A percentile compares a stretch with the other conserved stretches of the same genome.
Evolutionary conservation across 1,140 invertebrate genomes (phyloP).

Genomic region (Eriocheir sinensis): DNA sequence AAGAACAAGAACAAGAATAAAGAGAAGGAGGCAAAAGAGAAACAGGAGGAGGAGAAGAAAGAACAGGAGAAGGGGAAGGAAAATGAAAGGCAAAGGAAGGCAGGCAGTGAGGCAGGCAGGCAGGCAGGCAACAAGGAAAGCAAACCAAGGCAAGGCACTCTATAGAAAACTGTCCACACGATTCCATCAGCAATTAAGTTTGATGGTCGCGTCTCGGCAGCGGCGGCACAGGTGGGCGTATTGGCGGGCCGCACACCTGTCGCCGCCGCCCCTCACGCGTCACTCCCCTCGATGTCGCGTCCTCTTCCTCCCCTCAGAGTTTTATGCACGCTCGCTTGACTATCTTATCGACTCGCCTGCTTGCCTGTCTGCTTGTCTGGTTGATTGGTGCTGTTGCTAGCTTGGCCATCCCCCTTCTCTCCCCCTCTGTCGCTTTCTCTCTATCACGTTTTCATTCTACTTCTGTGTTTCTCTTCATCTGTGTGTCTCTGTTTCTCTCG

Average conservation of each 20-base stretch:
- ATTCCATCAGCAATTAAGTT: slow-evolving; percentile 64
- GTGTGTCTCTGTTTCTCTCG: not conserved
- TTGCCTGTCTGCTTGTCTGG: no score
- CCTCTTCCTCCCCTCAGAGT: slow-evolving; percentile 16
- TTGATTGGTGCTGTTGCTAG: not conserved
- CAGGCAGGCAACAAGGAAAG: no score
- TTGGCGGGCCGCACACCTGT: slow-evolving; percentile 1
- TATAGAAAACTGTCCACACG: slow-evolving; percentile 45
- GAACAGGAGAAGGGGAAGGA: no score
- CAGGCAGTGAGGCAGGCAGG: no score
- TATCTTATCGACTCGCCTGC: not conserved
- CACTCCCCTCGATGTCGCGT: not conserved
- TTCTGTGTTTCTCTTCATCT: not conserved
- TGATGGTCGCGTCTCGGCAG: not conserved
- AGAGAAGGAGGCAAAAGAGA: not conserved
- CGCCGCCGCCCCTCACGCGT: not conserved
- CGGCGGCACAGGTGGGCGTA: not conserved
- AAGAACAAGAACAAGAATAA: not conserved
- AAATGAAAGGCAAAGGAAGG: no score
- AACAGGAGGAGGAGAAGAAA: no score
- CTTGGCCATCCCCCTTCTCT: not conserved
- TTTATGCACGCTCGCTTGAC: not conserved
- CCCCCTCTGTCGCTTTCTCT: not conserved
- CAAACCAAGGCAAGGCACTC: no score
- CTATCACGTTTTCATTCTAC: not conserved